Evolutionary conservation across 2,797 vertebrate species (phyloP), one percentile per base, ranked within the genome.

Genomic region (Muscicapa striata): DNA sequence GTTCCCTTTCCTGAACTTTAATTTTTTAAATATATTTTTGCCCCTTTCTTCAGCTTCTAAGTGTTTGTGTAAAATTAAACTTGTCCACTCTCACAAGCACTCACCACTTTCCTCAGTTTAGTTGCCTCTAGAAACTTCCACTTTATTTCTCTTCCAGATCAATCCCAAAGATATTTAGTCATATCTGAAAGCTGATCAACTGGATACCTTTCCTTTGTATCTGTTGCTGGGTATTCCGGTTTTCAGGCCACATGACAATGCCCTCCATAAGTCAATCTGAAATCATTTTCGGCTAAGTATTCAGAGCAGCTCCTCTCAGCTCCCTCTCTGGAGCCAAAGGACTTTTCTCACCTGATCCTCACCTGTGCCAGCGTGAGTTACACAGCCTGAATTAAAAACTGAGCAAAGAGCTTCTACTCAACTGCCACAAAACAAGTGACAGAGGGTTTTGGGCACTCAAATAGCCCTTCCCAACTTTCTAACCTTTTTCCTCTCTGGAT

Each of bases 1-100:
- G 52, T 77, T 93, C 68, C 49, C 15, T 81, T 78, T 41, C 34
- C 27, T 81, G 51, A 93, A 84, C 46, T 74, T 87, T n/a, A 82
- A 5, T 49, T 77, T 88, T 87, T 89, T 26, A 3, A 81, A 75
- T 38, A 41, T 27, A 16, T 81, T 81, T 87, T 76, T 81, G 19
- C 13, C 40, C 34, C 51, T 81, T 68, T 88, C 83, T 64, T 84
- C 58, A 84, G 12, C 58, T 93, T 80, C 38, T 55, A 75, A 85
- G 26, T 59, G 11, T 40, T 48, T 67, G 12, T 55, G 24, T 68
- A 81, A 90, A 86, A 76, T 54, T 90, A 68, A 81, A 84, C 22
- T 51, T 75, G 5, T 73, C 51, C 36, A 66, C 45, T 52, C 20
- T 90, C 51, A 87, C 2, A 6, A 45, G n/a, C 14, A 63, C 51